Conservation (phyloP, 2,888 invertebrate species). For the Drosophila mettleri region DNA sequence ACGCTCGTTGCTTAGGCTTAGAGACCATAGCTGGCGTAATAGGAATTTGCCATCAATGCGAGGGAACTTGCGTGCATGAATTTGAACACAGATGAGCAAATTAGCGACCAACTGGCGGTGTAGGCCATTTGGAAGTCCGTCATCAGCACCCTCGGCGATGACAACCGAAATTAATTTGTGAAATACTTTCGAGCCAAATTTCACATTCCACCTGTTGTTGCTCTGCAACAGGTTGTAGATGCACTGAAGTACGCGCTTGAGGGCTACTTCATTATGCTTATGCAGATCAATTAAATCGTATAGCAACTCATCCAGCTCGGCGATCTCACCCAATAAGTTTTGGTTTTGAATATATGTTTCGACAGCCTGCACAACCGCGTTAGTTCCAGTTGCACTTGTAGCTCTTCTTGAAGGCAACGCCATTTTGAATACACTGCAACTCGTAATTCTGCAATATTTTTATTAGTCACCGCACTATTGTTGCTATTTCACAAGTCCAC, state of each 20-base stretch:
- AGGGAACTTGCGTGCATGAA: conserved; percentile 64
- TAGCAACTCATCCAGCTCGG: conserved; percentile 67
- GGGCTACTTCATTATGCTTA: conserved; percentile 53
- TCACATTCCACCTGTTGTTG: conserved; percentile 64
- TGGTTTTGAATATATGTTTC: conserved; percentile 71
- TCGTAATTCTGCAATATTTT: not conserved
- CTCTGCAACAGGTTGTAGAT: conserved; percentile 57
- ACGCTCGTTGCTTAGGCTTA: conserved; percentile 37
- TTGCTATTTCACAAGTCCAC: conserved; percentile 40
- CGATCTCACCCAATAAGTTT: conserved; percentile 68
- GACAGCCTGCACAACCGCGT: conserved; percentile 68
- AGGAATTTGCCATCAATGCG: conserved; percentile 54
- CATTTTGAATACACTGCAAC: conserved; percentile 32
- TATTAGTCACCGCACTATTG: not conserved
- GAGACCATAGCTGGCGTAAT: conserved; percentile 64
- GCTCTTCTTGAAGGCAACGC: conserved; percentile 57
- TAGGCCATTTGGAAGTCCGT: conserved; percentile 7
- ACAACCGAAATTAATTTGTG: conserved; percentile 68
- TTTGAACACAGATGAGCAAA: conserved; percentile 69
- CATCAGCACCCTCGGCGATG: conserved; percentile 53
- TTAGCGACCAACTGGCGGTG: conserved; percentile 60
- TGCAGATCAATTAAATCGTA: conserved; percentile 62
- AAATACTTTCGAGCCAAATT: conserved; percentile 65
- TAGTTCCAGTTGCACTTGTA: conserved; percentile 56
- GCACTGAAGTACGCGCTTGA: conserved; percentile 62